Conservation (phyloP, 2,113 vertebrate species). For the Ceyx cyanopectus region DNA sequence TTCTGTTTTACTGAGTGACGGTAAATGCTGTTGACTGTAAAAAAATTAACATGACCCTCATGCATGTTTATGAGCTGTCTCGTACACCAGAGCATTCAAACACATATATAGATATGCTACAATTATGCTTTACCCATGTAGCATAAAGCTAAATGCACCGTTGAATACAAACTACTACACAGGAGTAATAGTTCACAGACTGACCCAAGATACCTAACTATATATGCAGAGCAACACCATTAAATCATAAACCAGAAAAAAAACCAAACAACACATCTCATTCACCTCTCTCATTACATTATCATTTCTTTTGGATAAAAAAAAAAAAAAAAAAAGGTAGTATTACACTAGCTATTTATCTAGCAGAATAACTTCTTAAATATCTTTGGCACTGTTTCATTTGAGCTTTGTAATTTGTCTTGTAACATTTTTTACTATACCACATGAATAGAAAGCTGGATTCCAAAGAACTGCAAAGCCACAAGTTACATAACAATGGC, state of each 20-base stretch:
- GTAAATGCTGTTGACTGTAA: background rate
- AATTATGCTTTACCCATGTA: background rate
- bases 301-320: background rate
- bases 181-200: background rate
- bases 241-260: background rate
- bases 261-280: accelerated
- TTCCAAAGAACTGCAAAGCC: constrained; percentile 50
- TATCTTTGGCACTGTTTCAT: constrained; percentile 19
- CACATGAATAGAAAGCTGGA: constrained; percentile 6
- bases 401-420: constrained; percentile 24
- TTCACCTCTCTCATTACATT: background rate
- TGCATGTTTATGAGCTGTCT: background rate
- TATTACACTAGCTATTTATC: background rate
- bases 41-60: background rate
- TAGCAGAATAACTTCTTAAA: background rate
- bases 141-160: background rate
- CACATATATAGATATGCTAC: background rate
- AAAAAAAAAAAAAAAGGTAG: background rate
- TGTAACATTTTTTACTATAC: constrained; percentile 22
- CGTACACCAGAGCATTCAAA: background rate
- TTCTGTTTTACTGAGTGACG: background rate
- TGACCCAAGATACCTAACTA: background rate
- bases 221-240: background rate
- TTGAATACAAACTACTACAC: background rate
- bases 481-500: constrained; percentile 29